phyloP scores from a whole-genome alignment of 2,888 invertebrate species.

The Trachelus iudaicus region DNA sequence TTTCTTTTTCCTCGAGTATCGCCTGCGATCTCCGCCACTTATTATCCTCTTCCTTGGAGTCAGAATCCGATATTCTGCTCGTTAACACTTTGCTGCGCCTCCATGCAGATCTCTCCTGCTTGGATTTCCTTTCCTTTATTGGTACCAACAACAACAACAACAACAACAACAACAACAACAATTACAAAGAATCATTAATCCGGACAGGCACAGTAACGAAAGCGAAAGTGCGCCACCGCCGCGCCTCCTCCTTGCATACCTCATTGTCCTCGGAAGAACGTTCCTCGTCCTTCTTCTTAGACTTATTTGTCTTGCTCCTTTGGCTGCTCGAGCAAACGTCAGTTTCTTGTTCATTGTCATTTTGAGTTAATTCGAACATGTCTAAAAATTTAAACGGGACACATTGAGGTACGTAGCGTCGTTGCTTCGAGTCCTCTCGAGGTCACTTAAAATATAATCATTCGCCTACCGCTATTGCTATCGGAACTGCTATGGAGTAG shows the following conservation, averaged over 20 bases:
- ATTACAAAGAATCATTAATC: not conserved
- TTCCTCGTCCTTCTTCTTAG: conserved; percentile 15
- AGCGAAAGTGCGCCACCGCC: no score
- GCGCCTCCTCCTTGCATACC: not conserved
- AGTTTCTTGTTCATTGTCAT: conserved; percentile 22
- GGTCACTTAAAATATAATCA: no score
- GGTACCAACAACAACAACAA: not conserved
- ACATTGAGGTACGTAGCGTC: no score
- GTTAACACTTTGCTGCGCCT: conserved; percentile 48
- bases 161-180: no score
- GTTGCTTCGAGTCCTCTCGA: no score
- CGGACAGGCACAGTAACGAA: not conserved
- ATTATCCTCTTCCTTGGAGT: conserved; percentile 48
- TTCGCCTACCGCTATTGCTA: conserved; percentile 22
- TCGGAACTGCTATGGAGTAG: conserved; percentile 27
- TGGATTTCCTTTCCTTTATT: conserved; percentile 4
- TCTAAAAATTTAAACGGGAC: not conserved
- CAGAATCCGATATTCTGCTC: conserved; percentile 49
- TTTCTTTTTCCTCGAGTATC: conserved; percentile 21
- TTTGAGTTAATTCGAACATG: not conserved
- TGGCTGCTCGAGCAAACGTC: conserved; percentile 24
- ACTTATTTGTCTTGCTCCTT: conserved; percentile 18
- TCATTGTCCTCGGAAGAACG: conserved; percentile 22
- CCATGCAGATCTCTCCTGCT: conserved; percentile 39
- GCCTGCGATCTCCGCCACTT: conserved; percentile 35